Evolutionary conservation across 2,888 invertebrate species (phyloP).

Genomic region (Proisotoma minuta): DNA sequence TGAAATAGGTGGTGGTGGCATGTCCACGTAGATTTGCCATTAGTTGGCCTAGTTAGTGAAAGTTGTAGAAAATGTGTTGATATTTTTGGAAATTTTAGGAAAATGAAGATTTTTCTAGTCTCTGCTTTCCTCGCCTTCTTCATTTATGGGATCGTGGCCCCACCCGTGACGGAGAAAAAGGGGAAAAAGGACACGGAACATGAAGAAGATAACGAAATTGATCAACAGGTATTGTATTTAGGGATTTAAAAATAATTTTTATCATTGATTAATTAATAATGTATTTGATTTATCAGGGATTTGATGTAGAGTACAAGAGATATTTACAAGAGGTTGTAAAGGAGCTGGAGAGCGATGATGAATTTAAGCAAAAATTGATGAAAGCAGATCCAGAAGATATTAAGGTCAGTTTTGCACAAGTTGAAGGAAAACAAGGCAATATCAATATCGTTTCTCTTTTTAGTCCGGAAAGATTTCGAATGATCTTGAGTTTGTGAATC

Average conservation of each 20-base stretch:
- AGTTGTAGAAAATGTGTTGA: too few relatives aligned
- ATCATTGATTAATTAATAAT: not conserved
- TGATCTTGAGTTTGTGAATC: conserved; percentile 82
- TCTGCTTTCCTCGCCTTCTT: conserved; percentile 21
- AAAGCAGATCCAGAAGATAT: conserved; percentile 79
- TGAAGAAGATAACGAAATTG: conserved; percentile 41
- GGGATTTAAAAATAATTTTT: too few relatives aligned
- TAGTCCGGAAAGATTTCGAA: conserved; percentile 87
- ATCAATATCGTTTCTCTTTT: conserved; percentile 15
- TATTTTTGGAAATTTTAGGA: not conserved
- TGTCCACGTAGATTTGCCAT: too few relatives aligned
- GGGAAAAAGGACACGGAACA: conserved; percentile 39
- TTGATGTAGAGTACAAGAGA: conserved; percentile 71
- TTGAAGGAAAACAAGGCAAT: too few relatives aligned
- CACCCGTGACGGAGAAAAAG: conserved; percentile 46
- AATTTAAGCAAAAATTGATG: conserved; percentile 73
- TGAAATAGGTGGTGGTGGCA: too few relatives aligned
- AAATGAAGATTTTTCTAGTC: conserved; percentile 16
- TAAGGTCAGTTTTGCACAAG: conserved; percentile 67
- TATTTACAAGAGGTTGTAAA: conserved; percentile 87
- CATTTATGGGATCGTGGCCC: conserved; percentile 41
- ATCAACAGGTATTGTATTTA: too few relatives aligned
- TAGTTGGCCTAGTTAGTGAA: not conserved
- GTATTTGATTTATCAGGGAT: conserved; percentile 37
- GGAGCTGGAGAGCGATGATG: conserved; percentile 80